Base-by-base conservation (phyloP, 2,113 vertebrate species). In the Tympanuchus pallidicinctus region DNA sequence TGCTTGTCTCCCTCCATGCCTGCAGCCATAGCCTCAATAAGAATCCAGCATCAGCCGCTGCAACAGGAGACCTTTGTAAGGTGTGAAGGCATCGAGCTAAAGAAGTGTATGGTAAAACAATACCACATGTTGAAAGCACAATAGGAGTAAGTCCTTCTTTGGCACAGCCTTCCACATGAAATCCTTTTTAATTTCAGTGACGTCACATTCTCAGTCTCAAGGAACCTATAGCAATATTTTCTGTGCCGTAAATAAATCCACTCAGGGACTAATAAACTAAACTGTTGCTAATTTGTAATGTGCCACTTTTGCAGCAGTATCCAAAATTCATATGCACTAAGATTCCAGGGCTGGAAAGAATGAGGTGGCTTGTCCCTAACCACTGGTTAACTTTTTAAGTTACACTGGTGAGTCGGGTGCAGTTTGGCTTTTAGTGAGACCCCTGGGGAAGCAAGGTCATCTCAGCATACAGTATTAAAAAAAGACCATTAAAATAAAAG, bases 221-320 rank as follows among this genome's bases (percentile, higher is more conserved):
- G 76, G 93, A 96, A 95, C 86, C 86, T 93, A 89, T 92, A 96
- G 86, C 90, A 96, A 95, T 96, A 96, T 97, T 97, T 97, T 96
- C 93, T 97, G 66, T 94, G 84, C 95, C 89, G 86, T 96, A 96
- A 97, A 96, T 96, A 94, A 96, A 96, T 82, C 83, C 91, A 93
- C 93, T 93, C 43, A 77, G 94, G 96, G 94, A 86, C 91, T 96
- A 94, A 94, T 97, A 97, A 97, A 97, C 75, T 71, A 94, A 97
- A 95, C 95, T 93, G 70, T 94, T 97, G 91, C 95, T 97, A 97
- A 97, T 97, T 95, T 97, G 96, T 95, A 96, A 96, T 85, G 94
- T 95, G 97, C 94, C 93, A 97, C 93, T 96, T 97, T 97, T 96
- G 94, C 92, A 93, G 82, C 54, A 90, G 66, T 94, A 86, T 96